These are phyloP conservation scores for Leptinotarsa haldemani DNA, from an alignment of 2,888 invertebrate species.

Conservation along the genomic window DNA sequence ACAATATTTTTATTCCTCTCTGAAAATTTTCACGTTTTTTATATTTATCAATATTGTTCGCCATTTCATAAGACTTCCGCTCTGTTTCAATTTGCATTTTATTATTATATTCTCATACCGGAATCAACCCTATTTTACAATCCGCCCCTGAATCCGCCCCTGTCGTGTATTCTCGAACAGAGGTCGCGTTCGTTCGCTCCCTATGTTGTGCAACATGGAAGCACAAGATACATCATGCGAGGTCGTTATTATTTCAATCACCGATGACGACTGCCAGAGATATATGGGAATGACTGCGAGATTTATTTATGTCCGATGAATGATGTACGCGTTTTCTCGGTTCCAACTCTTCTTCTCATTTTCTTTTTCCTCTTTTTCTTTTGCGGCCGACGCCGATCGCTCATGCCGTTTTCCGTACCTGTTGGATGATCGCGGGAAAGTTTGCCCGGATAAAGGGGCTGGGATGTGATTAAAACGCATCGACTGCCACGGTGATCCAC, in stretches of 20 bases:
- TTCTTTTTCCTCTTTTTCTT: not conserved
- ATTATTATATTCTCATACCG: not conserved
- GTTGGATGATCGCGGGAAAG: conserved; percentile 10
- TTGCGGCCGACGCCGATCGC: not conserved
- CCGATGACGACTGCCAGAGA: conserved; percentile 16
- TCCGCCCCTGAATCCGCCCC: not conserved
- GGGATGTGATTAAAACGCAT: conserved; percentile 6
- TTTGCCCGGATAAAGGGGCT: not conserved
- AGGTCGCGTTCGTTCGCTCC: conserved; percentile 3
- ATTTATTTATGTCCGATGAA: conserved; percentile 5
- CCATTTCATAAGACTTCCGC: no score
- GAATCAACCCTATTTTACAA: not conserved
- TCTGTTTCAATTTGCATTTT: no score
- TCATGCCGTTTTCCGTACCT: conserved; percentile 1
- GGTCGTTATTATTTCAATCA: conserved; percentile 30
- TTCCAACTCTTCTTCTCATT: not conserved
- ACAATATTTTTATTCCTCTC: no score
- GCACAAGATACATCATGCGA: conserved; percentile 21
- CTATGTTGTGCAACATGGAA: conserved; percentile 17
- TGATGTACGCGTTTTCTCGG: conserved; percentile 10
- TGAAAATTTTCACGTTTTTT: no score
- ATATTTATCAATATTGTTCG: no score
- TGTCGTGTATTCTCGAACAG: not conserved
- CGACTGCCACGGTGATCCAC: not conserved
- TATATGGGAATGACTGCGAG: conserved; percentile 13